Percentiles rank a stretch among this genome's conserved stretches.
Conservation (phyloP, 64 coral and sea anemone species). For the Anthopleura sola region DNA sequence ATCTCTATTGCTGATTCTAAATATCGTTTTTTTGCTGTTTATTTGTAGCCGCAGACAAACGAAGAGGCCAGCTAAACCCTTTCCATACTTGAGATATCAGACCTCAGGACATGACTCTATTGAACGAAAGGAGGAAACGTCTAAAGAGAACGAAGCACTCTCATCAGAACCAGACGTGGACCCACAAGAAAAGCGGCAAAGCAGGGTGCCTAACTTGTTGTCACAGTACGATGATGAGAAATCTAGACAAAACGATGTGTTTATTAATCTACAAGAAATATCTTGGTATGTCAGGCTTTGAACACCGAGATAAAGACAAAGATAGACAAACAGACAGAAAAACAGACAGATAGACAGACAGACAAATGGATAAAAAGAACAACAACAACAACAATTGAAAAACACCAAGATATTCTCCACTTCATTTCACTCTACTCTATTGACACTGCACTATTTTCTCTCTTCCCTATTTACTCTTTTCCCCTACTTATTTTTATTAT, state of each 20-base stretch:
- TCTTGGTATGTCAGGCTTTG: not conserved
- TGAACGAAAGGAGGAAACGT: not conserved
- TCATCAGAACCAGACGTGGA: not conserved
- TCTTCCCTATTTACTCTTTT: no score
- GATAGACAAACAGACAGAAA: no score
- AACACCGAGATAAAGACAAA: no score
- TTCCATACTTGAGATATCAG: slow-evolving; percentile 11
- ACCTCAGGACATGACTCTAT: not conserved
- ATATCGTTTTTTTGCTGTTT: not conserved
- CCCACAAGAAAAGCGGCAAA: not conserved
- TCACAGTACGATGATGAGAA: slow-evolving; percentile 13
- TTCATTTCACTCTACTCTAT: no score
- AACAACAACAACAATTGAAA: no score
- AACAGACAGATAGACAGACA: no score
- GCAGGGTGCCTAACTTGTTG: slow-evolving; percentile 4
- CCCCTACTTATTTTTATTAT: no score
- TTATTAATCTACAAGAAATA: slow-evolving; percentile 14
- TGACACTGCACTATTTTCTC: no score
- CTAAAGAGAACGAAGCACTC: not conserved
- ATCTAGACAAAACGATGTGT: not conserved
- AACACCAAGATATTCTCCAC: no score
- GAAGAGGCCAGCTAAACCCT: not conserved
- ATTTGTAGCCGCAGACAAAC: not conserved
- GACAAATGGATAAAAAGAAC: no score
- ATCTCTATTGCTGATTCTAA: not conserved